These are phyloP conservation scores for Mormyrops attenuatus DNA, from an alignment of 2,797 vertebrate genomes.

Conservation along the genomic window DNA sequence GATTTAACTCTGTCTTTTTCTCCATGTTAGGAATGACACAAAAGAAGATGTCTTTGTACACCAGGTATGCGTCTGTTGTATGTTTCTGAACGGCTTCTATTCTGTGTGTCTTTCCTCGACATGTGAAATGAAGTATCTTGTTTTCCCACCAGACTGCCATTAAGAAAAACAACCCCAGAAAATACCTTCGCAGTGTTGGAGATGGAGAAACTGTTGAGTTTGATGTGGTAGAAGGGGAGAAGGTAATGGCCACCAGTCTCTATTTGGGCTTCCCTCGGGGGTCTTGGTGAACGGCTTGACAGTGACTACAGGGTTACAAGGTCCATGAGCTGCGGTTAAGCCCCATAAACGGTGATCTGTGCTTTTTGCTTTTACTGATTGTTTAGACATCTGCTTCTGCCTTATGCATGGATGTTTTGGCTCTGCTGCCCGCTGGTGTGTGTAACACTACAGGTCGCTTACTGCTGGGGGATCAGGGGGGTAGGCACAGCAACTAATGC, in stretches of 20 bases:
- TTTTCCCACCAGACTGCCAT: constrained; percentile 76
- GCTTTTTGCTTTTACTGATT: not conserved
- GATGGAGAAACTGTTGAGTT: constrained; percentile 99
- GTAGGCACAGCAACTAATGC: not conserved
- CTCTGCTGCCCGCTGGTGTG: not conserved
- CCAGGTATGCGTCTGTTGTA: constrained; percentile 66
- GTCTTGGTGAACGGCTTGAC: not conserved
- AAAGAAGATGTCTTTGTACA: constrained; percentile 99
- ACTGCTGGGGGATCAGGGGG: not conserved
- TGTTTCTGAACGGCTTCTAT: not conserved
- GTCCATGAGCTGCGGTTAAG: not conserved
- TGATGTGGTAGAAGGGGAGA: constrained; percentile 98
- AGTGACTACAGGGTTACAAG: not conserved
- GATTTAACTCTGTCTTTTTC: constrained; percentile 12
- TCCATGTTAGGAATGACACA: constrained; percentile 84
- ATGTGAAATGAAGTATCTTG: not conserved
- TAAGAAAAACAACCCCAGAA: constrained; percentile 99
- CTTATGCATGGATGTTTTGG: not conserved
- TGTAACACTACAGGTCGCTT: not conserved
- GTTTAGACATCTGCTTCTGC: not conserved
- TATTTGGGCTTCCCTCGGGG: not conserved
- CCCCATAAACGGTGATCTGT: not conserved
- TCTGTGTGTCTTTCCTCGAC: not conserved
- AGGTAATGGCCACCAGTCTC: constrained; percentile 64
- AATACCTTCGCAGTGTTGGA: constrained; percentile 99